Evolutionary conservation across 2,113 vertebrate species (phyloP).

Genomic region (Oreocharis arfaki): DNA sequence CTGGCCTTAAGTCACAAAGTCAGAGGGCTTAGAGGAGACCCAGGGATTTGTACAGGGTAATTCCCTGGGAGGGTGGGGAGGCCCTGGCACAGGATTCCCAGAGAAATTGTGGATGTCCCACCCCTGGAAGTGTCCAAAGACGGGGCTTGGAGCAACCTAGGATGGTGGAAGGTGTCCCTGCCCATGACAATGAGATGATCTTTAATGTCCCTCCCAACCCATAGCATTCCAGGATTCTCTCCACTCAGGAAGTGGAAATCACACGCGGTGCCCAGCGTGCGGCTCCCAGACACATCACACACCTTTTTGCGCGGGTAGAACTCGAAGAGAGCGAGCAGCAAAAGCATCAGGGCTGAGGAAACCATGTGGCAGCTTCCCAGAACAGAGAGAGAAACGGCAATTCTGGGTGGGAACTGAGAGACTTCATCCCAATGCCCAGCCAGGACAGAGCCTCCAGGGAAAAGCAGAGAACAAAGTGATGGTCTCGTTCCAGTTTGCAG

Average conservation of each 20-base stretch:
- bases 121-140: background rate
- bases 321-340: background rate
- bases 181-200: too few species aligned
- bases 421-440: background rate
- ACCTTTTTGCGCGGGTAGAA: background rate
- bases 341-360: background rate
- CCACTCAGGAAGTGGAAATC: background rate
- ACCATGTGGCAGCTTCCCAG: background rate
- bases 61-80: background rate
- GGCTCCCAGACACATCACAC: background rate
- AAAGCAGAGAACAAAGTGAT: background rate
- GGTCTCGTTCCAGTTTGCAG: background rate
- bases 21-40: background rate
- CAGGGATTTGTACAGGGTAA: background rate
- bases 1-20: background rate
- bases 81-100: background rate
- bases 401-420: background rate
- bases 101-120: background rate
- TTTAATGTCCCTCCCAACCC: background rate
- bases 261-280: fast-evolving
- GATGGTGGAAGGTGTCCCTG: background rate
- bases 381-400: background rate
- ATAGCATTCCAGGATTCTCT: background rate
- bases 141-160: background rate
- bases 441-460: background rate